Evolutionary conservation across 2,888 invertebrate genomes (phyloP).

Genomic region (Didymodactylos carnosus): DNA sequence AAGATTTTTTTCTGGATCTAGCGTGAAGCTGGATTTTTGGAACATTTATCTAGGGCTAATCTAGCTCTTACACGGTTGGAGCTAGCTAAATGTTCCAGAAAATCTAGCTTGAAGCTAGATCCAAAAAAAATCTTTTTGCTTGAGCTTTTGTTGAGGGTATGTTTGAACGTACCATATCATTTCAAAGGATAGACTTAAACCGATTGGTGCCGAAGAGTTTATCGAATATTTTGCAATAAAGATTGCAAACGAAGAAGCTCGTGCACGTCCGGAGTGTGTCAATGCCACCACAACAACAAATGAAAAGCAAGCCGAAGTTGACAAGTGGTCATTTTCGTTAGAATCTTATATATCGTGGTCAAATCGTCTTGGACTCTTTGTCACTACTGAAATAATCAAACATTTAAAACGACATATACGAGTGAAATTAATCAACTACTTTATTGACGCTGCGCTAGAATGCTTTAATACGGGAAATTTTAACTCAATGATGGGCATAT

Average conservation of each 20-base stretch:
- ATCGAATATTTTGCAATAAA: constrained; percentile 64
- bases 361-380: constrained; percentile 78
- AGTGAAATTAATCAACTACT: constrained; percentile 72
- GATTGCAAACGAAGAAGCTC: not conserved
- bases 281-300: not conserved
- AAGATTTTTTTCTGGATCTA: not conserved
- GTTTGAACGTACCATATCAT: too few relatives aligned
- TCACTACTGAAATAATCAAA: constrained; percentile 76
- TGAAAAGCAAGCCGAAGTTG: not conserved
- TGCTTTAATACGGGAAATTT: constrained; percentile 96
- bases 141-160: too few relatives aligned
- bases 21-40: not conserved
- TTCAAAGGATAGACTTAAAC: constrained; percentile 55
- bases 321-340: not conserved
- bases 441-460: constrained; percentile 86
- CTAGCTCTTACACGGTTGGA: too few relatives aligned
- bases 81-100: too few relatives aligned
- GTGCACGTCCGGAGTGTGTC: not conserved
- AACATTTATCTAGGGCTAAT: too few relatives aligned
- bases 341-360: constrained; percentile 85
- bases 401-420: constrained; percentile 79
- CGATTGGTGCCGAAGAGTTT: constrained; percentile 90
- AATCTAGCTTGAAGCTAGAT: too few relatives aligned
- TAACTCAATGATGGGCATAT: constrained; percentile 91
- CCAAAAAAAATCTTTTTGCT: too few relatives aligned